Evolutionary conservation across 2,113 vertebrate genomes (phyloP).

Genomic region (Tetrax tetrax): DNA sequence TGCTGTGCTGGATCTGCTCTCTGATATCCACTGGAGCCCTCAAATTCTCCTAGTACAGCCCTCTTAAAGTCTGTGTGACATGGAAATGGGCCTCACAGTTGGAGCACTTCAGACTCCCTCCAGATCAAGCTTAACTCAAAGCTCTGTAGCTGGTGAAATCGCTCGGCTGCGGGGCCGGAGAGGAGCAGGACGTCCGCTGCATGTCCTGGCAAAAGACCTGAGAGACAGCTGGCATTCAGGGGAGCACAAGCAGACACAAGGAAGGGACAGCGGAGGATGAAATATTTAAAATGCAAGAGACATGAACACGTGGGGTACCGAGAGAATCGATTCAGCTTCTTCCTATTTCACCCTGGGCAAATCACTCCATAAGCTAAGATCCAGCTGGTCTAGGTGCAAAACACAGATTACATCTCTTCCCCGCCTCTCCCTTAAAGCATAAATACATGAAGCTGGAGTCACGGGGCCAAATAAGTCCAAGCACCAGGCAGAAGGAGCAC

Average conservation of each 20-base stretch:
- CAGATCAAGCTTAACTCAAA: background rate
- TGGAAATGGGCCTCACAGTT: background rate
- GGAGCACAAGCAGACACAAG: background rate
- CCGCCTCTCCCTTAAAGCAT: background rate
- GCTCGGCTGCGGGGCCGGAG: fast-evolving
- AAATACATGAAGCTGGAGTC: background rate
- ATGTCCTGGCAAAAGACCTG: background rate
- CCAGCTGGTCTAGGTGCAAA: background rate
- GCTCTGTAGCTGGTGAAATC: background rate
- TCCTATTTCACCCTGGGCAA: background rate
- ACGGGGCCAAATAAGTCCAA: background rate
- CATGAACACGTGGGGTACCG: background rate
- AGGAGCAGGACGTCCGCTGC: fast-evolving
- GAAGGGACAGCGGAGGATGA: background rate
- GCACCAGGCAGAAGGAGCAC: background rate
- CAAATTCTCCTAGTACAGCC: background rate
- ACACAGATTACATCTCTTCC: background rate
- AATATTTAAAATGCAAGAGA: background rate
- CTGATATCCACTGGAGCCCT: background rate
- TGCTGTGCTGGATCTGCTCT: slow-evolving; percentile 2
- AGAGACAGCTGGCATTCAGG: background rate
- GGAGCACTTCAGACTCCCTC: background rate
- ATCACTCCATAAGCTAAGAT: fast-evolving
- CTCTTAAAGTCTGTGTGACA: background rate
- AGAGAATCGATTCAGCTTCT: background rate